phyloP scores from a whole-genome alignment of 64 coral and sea anemone genomes.

The Pachyseris speciosa region DNA sequence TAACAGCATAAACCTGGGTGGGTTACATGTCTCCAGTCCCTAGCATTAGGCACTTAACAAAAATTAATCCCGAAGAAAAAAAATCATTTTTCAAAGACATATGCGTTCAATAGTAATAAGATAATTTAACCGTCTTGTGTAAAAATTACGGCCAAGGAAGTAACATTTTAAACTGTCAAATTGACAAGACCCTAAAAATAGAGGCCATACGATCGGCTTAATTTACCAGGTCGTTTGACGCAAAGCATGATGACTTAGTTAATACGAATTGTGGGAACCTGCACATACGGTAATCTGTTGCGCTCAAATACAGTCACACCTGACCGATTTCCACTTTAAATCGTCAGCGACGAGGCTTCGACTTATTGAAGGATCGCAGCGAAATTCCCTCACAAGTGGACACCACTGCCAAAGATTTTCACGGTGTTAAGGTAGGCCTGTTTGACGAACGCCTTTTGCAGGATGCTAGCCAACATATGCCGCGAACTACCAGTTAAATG shows the following conservation, averaged over 20 bases:
- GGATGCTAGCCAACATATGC: neutral
- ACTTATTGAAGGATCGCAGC: neutral
- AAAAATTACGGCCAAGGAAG: conserved; percentile 22
- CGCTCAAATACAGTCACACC: neutral
- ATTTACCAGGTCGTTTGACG: conserved; percentile 18
- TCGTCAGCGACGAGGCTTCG: neutral
- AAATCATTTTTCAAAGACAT: neutral
- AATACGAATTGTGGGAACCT: conserved; percentile 18
- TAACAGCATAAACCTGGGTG: neutral
- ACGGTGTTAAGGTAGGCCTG: neutral
- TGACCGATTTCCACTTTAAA: neutral
- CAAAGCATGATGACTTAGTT: neutral
- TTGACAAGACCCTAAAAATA: conserved; percentile 44
- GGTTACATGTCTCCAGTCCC: neutral
- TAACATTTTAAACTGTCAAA: conserved; percentile 9
- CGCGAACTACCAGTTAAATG: neutral
- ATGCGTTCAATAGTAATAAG: neutral
- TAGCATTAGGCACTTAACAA: neutral
- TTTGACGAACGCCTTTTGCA: neutral
- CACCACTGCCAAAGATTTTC: neutral
- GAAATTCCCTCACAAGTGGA: neutral
- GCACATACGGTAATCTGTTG: neutral
- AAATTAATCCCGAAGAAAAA: neutral
- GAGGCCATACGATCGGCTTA: conserved; percentile 5
- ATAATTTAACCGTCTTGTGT: neutral